phyloP scores from a whole-genome alignment of 2,113 vertebrate genomes.

The Gopherus evgoodei region DNA sequence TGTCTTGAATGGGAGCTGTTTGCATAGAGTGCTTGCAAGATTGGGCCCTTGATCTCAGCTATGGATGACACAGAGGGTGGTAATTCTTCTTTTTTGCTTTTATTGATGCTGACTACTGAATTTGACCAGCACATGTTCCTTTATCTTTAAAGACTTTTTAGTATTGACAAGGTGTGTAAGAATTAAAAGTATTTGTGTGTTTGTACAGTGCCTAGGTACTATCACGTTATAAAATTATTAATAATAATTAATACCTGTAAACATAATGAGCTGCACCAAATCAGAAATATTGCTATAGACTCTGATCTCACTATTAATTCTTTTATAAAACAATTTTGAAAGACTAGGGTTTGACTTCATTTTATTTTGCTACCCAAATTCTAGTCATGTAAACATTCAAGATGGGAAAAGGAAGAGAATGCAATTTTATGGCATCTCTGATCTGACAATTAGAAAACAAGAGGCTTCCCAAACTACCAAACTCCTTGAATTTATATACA shows the following conservation, averaged over 20 bases:
- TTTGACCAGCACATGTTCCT: background rate
- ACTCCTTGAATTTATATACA: background rate
- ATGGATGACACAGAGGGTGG: background rate
- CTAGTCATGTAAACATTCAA: background rate
- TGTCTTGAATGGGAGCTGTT: background rate
- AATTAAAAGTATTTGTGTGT: background rate
- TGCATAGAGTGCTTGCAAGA: background rate
- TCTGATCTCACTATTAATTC: background rate
- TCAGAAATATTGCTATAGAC: background rate
- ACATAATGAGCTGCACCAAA: background rate
- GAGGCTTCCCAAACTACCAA: background rate
- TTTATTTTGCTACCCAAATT: background rate
- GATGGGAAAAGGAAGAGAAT: background rate
- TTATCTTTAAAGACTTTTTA: background rate
- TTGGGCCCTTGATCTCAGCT: background rate
- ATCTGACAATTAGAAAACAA: conserved; percentile 14
- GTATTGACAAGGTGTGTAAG: background rate
- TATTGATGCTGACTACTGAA: background rate
- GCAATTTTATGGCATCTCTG: background rate
- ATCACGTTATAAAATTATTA: accelerated
- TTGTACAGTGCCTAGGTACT: background rate
- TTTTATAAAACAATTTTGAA: background rate
- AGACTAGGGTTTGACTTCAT: background rate
- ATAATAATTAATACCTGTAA: background rate
- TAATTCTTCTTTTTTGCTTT: background rate